Conservation (phyloP, 2,888 invertebrate species). For the Trachelus iudaicus region DNA sequence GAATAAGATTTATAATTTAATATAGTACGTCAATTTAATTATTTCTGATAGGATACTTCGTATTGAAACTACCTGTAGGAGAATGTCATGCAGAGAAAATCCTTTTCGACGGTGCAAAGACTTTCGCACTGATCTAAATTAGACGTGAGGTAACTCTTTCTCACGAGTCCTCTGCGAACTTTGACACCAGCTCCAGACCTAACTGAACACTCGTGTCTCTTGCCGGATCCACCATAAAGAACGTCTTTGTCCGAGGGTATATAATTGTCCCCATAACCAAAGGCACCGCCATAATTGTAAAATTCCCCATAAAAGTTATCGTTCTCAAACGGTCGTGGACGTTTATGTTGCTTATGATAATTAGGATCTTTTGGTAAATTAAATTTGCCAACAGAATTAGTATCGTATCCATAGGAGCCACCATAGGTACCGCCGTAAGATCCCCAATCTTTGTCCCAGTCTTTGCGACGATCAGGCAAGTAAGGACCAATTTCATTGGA, state of each 20-base stretch:
- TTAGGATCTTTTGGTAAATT: conserved; percentile 4
- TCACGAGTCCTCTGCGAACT: conserved; percentile 75
- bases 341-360: background rate
- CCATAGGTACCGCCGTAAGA: conserved; percentile 74
- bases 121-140: conserved; percentile 82
- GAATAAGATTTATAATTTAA: background rate
- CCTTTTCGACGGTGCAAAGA: conserved; percentile 77
- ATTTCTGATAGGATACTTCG: background rate
- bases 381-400: conserved; percentile 33
- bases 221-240: conserved; percentile 9
- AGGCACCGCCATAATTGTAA: conserved; percentile 40
- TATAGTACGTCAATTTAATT: background rate
- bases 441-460: conserved; percentile 69
- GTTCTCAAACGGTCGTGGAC: conserved; percentile 16
- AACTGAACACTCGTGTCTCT: conserved; percentile 76
- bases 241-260: conserved; percentile 31
- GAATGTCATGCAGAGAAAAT: conserved; percentile 81
- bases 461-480: conserved; percentile 65
- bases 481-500: conserved; percentile 65
- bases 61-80: conserved; percentile 73
- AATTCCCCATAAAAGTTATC: conserved; percentile 32
- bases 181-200: conserved; percentile 81
- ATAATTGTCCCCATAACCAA: conserved; percentile 41
- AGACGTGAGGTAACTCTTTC: conserved; percentile 73
- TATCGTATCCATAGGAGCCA: conserved; percentile 50